Conservation (phyloP, 2,888 invertebrate species). For the Cataglyphis rosenhaueri region DNA sequence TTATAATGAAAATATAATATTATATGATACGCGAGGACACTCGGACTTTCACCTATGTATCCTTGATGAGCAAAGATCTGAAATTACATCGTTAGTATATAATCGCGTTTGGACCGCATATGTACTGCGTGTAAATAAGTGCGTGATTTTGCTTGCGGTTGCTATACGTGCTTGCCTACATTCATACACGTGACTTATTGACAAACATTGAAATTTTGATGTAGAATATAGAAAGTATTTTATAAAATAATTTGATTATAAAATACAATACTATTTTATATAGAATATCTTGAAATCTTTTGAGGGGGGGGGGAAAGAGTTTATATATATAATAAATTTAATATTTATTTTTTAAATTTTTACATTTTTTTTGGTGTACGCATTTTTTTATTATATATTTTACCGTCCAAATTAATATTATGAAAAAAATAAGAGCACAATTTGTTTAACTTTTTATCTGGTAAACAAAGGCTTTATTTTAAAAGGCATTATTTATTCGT, state of each 20-base stretch:
- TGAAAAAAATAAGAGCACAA: not conserved
- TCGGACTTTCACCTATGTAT: conserved; percentile 38
- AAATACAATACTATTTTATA: not conserved
- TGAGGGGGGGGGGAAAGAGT: too few species aligned
- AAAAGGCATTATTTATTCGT: not conserved
- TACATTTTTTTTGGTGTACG: not conserved
- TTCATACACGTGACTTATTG: not conserved
- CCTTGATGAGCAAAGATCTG: conserved; percentile 72
- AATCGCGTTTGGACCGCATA: conserved; percentile 49
- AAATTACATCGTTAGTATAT: conserved; percentile 69
- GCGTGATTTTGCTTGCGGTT: not conserved
- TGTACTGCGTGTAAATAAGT: conserved; percentile 48
- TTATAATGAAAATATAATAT: conserved; percentile 33
- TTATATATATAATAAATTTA: too few species aligned
- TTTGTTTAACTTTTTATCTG: not conserved
- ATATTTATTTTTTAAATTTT: not conserved
- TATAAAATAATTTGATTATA: not conserved
- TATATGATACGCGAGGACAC: not conserved
- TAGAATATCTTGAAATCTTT: not conserved
- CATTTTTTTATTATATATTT: not conserved
- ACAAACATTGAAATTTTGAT: not conserved
- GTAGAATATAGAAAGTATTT: not conserved
- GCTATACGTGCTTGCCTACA: not conserved
- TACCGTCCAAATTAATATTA: not conserved
- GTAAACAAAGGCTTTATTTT: not conserved